Base-by-base conservation (phyloP, 2,113 vertebrate species). In the Xyrauchen texanus region DNA sequence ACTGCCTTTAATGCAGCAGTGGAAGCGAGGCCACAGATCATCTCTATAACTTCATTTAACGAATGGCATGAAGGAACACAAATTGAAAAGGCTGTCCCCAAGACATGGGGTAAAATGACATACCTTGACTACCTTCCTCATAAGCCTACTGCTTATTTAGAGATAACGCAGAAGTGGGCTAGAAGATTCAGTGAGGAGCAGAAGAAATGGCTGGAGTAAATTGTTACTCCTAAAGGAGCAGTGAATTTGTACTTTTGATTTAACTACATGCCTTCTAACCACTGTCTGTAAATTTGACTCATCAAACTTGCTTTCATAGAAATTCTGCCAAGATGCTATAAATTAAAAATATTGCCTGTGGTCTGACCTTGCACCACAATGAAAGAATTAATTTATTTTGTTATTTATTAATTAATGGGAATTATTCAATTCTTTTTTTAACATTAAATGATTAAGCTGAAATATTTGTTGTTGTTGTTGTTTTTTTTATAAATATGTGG, bases 51-150 rank as follows among this genome's bases (percentile, higher is more conserved):
- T 0, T 99, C 98, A 13, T 99, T 99, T 77, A 99, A 99, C 65
- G 98, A 99, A 79, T 99, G 98, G 98, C 98, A 99, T 2, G 98
- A 99, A 87, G 98, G 97, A 66, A 97, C 98, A 44, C 98, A 99
- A 84, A 99, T 99, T 80, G 98, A 99, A 91, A 95, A 92, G 82
- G 97, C 98, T 9, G 52, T 99, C 51, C 98, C 98, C 7, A 98
- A 96, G 88, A 91, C 88, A 47, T 91, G 88, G 45, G 86, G 90
- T 68, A 90, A 90, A 55, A 85, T 90, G 0, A 90, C 93, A 15
- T 99, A 98, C 82, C 91, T 97, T 73, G 95, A 99, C 89, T 99
- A 99, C 86, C 90, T 95, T 69, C 97, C 98, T 11, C 93, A 98
- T 82, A 97, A 95, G 79, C 94, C 97, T 53, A 88, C 91, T 78